phyloP scores from a whole-genome alignment of 2,888 invertebrate genomes.

The Mycalesis mineus region DNA sequence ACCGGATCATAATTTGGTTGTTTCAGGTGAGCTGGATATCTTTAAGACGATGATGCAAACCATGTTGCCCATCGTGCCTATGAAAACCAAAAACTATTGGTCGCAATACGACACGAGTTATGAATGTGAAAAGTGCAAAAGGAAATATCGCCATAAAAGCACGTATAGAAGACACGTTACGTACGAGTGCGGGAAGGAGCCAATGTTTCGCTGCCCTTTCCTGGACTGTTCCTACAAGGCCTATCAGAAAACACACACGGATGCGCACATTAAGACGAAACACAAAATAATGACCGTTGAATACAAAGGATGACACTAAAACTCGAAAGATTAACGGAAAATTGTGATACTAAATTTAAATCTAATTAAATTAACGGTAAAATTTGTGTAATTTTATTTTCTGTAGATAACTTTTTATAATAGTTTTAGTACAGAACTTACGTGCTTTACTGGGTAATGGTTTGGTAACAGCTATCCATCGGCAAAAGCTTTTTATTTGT shows the following conservation, averaged over 20 bases:
- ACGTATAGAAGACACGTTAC: slow-evolving; percentile 84
- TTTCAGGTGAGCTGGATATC: slow-evolving; percentile 75
- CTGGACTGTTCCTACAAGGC: slow-evolving; percentile 72
- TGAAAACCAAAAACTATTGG: slow-evolving; percentile 75
- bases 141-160: slow-evolving; percentile 85
- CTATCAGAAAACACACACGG: slow-evolving; percentile 73
- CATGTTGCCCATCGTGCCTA: slow-evolving; percentile 67
- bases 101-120: slow-evolving; percentile 67
- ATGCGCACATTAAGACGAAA: slow-evolving; percentile 74
- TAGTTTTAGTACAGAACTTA: not conserved
- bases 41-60: slow-evolving; percentile 73
- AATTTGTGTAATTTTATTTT: slow-evolving; percentile 26
- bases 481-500: not conserved
- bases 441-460: not conserved
- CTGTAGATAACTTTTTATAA: not conserved
- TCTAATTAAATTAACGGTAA: slow-evolving; percentile 30
- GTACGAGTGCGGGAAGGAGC: slow-evolving; percentile 81
- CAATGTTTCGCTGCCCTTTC: slow-evolving; percentile 72
- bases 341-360: slow-evolving; percentile 71
- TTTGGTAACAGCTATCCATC: not conserved
- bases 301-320: slow-evolving; percentile 56
- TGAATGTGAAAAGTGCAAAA: slow-evolving; percentile 82
- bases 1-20: slow-evolving; percentile 35
- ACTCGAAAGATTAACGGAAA: slow-evolving; percentile 31
- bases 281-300: slow-evolving; percentile 80